phyloP scores from a whole-genome alignment of 2,888 invertebrate genomes.

The Luffia ferchaultella region DNA sequence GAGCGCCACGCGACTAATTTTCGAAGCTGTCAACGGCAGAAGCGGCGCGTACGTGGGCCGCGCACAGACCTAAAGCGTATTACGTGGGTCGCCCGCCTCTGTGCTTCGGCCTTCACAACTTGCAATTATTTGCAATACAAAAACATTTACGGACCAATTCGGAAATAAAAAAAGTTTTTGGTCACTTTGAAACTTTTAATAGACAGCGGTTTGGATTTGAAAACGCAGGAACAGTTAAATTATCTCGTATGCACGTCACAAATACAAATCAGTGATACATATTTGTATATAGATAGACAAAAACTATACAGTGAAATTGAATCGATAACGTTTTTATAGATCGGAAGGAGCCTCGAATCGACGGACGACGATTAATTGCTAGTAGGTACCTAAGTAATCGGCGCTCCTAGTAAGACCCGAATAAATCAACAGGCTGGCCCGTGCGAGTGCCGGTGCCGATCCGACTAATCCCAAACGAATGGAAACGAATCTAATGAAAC shows the following conservation, averaged over 20 bases:
- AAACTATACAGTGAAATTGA: not conserved
- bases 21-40: slow-evolving; percentile 57
- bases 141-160: too few species aligned
- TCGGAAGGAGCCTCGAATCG: not conserved
- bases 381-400: not conserved
- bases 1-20: slow-evolving; percentile 62
- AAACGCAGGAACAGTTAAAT: too few species aligned
- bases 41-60: slow-evolving; percentile 29
- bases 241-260: too few species aligned
- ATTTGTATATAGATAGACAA: too few species aligned
- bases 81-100: slow-evolving; percentile 14
- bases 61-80: slow-evolving; percentile 14
- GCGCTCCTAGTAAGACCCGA: slow-evolving; percentile 18
- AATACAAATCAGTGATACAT: too few species aligned
- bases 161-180: too few species aligned
- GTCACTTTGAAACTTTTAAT: too few species aligned
- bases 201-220: too few species aligned
- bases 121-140: too few species aligned
- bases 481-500: slow-evolving; percentile 63
- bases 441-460: slow-evolving; percentile 41
- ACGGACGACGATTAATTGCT: not conserved
- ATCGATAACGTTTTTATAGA: not conserved
- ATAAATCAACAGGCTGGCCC: slow-evolving; percentile 50
- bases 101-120: slow-evolving; percentile 4
- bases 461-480: slow-evolving; percentile 59